Percentiles rank a stretch among this genome's conserved stretches.
Evolutionary conservation across 2,888 invertebrate genomes (phyloP).

Genomic region (Troides aeacus): DNA sequence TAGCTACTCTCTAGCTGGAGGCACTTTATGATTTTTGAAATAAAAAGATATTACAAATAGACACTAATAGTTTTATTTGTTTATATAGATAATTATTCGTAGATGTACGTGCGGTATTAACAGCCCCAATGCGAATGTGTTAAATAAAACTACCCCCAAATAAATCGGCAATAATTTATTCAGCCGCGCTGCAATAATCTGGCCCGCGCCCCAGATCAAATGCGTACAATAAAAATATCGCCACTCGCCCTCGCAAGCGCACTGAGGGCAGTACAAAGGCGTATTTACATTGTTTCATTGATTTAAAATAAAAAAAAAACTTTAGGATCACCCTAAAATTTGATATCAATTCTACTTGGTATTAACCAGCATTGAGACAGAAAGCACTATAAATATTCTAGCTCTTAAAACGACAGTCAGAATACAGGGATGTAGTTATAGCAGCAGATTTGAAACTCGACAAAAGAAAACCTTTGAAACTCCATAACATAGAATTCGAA

Average conservation of each 20-base stretch:
- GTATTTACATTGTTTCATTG: background rate
- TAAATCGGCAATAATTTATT: conserved; percentile 65
- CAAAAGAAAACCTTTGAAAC: too few relatives aligned
- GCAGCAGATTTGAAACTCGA: too few relatives aligned
- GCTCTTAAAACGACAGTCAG: too few relatives aligned
- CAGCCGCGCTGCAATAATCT: conserved; percentile 57
- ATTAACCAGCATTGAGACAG: too few relatives aligned
- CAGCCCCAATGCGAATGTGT: conserved; percentile 23
- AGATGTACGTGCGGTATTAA: background rate
- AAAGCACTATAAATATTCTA: too few relatives aligned
- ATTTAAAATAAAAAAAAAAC: background rate
- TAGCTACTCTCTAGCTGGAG: too few relatives aligned
- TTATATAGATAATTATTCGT: background rate
- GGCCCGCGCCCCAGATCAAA: conserved; percentile 48
- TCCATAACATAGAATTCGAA: too few relatives aligned
- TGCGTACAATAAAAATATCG: conserved; percentile 66
- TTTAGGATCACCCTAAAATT: conserved; percentile 5
- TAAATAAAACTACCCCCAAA: conserved; percentile 33
- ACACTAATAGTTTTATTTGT: too few relatives aligned
- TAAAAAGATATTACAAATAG: too few relatives aligned
- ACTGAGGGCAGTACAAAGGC: conserved; percentile 30
- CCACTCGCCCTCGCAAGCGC: conserved; percentile 39
- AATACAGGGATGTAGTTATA: too few relatives aligned
- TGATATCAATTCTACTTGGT: too few relatives aligned
- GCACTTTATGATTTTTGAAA: too few relatives aligned